Percentiles rank a stretch among this genome's conserved stretches.
These are phyloP conservation scores for Phlogophora meticulosa DNA, from an alignment of 2,888 invertebrate species.

Conservation along the genomic window DNA sequence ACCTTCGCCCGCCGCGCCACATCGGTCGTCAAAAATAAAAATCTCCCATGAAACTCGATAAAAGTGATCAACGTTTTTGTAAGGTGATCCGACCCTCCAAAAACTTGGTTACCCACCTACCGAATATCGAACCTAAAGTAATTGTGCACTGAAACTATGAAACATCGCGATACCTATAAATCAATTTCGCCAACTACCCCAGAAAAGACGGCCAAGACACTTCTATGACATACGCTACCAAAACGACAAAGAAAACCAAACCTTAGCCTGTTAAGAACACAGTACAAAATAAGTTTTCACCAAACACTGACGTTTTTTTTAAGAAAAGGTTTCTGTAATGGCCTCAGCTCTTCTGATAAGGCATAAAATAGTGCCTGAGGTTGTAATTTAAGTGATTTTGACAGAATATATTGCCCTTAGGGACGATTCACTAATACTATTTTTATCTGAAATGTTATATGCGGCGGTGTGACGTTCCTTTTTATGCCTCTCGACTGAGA, in stretches of 20 bases:
- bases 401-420: conserved; percentile 73
- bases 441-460: conserved; percentile 71
- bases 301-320: conserved; percentile 32
- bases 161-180: conserved; percentile 77
- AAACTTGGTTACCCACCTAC: conserved; percentile 19
- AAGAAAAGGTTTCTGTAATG: conserved; percentile 67
- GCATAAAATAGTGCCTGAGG: conserved; percentile 79
- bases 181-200: conserved; percentile 75
- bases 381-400: conserved; percentile 82
- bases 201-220: conserved; percentile 56
- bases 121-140: conserved; percentile 53
- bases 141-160: conserved; percentile 71
- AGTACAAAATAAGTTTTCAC: conserved; percentile 30
- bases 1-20: no score
- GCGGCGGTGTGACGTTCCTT: conserved; percentile 48
- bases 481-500: conserved; percentile 53
- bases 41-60: no score
- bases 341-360: conserved; percentile 75
- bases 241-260: conserved; percentile 25
- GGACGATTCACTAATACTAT: conserved; percentile 72
- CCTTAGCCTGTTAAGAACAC: not conserved
- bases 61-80: not conserved
- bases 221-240: conserved; percentile 58
- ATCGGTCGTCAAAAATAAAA: no score
- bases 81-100: not conserved